A percentile compares a stretch with the other conserved stretches of the same genome.
These are phyloP conservation scores for Scaptomyza polygonia DNA, from an alignment of 2,888 invertebrate genomes.

Conservation along the genomic window DNA sequence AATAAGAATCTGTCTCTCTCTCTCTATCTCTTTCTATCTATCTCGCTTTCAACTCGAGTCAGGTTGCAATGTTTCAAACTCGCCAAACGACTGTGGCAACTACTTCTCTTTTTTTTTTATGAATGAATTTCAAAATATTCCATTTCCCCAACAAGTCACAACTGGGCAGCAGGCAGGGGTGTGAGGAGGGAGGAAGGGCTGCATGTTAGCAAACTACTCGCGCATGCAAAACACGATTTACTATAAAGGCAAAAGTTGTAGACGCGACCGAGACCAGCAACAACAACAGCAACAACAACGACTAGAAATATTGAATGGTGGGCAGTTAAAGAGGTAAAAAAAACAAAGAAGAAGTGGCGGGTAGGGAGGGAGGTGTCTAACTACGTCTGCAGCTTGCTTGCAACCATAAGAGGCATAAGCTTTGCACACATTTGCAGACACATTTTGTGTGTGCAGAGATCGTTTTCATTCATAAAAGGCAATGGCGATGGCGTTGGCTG, in stretches of 20 bases:
- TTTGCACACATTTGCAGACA: conserved; percentile 52
- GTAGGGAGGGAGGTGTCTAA: background rate
- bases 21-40: background rate
- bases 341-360: conserved; percentile 2
- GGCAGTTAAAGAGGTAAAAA: conserved; percentile 10
- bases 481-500: conserved; percentile 26
- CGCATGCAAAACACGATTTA: conserved; percentile 79
- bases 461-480: conserved; percentile 73
- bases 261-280: conserved; percentile 32
- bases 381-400: conserved; percentile 51
- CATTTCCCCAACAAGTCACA: conserved; percentile 34
- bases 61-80: conserved; percentile 54
- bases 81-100: conserved; percentile 63
- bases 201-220: conserved; percentile 65
- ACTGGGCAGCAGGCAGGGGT: background rate
- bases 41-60: conserved; percentile 9
- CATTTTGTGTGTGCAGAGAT: conserved; percentile 45
- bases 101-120: conserved; percentile 52
- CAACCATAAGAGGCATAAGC: conserved; percentile 6
- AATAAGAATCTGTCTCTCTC: conserved; percentile 4
- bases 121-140: conserved; percentile 67
- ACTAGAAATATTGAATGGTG: conserved; percentile 59
- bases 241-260: conserved; percentile 76
- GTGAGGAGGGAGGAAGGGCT: conserved; percentile 6
- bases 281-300: background rate